A percentile compares a stretch with the other conserved stretches of the same genome.
Conservation (phyloP, 2,113 vertebrate species). For the Myodes glareolus region DNA sequence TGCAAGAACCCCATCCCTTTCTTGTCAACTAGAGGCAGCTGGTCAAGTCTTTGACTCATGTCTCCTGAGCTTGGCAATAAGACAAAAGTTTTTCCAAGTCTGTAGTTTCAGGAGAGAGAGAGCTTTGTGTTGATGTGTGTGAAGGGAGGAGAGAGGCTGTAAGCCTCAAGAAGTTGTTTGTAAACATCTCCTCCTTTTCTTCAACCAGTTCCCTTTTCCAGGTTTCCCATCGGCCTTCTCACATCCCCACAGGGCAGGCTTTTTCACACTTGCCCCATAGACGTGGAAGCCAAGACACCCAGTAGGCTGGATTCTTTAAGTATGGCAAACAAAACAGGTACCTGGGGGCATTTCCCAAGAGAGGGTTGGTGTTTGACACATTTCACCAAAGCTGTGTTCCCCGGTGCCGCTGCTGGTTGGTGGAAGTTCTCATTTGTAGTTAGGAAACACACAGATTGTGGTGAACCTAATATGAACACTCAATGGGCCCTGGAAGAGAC, state of each 20-base stretch:
- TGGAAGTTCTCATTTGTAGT: background rate
- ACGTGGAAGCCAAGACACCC: background rate
- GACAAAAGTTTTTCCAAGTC: background rate
- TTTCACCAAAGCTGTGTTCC: too few relatives aligned
- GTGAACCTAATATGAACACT: background rate
- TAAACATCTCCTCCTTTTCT: background rate
- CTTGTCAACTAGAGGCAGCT: background rate
- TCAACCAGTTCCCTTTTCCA: background rate
- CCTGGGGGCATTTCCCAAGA: background rate
- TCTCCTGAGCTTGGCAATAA: background rate
- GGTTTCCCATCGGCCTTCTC: background rate
- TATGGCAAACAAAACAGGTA: background rate
- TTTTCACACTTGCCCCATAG: background rate
- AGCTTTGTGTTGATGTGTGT: background rate
- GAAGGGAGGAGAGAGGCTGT: background rate
- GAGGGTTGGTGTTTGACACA: background rate
- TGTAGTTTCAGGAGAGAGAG: background rate
- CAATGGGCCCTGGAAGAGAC: background rate
- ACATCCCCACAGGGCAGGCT: background rate
- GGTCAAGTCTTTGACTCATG: background rate
- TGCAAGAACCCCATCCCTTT: background rate
- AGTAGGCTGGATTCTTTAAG: background rate
- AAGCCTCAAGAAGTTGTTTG: background rate
- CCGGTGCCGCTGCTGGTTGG: background rate
- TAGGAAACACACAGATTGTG: background rate